Conservation (phyloP, 2,113 vertebrate genomes). For the Neolamprologus cancellatus region DNA sequence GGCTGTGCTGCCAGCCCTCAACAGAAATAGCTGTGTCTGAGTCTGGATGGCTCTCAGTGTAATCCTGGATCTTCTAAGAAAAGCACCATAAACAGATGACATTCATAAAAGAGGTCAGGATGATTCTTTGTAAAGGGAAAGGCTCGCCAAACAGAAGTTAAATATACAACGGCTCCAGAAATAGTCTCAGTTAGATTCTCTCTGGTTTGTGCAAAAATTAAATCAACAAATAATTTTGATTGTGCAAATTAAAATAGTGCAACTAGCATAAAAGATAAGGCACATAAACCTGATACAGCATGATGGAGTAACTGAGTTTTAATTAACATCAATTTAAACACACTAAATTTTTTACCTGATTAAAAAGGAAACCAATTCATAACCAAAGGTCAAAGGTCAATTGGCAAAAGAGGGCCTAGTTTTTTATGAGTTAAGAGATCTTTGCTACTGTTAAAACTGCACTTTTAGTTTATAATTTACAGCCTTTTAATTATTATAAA, state of each 20-base stretch:
- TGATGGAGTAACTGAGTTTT: not conserved
- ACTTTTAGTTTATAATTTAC: not conserved
- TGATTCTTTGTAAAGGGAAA: not conserved
- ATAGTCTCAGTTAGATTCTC: accelerated
- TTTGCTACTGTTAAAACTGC: not conserved
- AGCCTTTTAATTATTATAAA: not conserved
- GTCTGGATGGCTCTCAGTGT: not conserved
- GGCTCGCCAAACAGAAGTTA: accelerated
- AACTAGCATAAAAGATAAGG: not conserved
- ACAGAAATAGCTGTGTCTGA: conserved; percentile 17
- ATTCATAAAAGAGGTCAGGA: not conserved
- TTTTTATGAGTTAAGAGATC: not conserved
- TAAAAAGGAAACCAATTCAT: not conserved
- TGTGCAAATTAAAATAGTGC: not conserved
- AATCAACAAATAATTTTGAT: not conserved
- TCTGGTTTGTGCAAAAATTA: accelerated
- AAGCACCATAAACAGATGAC: not conserved
- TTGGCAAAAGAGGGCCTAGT: not conserved
- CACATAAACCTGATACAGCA: not conserved
- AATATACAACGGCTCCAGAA: not conserved
- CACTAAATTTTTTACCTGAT: accelerated
- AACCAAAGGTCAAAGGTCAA: not conserved
- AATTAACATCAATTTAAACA: not conserved
- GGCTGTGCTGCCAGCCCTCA: not conserved
- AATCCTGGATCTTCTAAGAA: conserved; percentile 40